Base-by-base conservation (phyloP, 2,888 invertebrate species). In the Conistra vaccinii region DNA sequence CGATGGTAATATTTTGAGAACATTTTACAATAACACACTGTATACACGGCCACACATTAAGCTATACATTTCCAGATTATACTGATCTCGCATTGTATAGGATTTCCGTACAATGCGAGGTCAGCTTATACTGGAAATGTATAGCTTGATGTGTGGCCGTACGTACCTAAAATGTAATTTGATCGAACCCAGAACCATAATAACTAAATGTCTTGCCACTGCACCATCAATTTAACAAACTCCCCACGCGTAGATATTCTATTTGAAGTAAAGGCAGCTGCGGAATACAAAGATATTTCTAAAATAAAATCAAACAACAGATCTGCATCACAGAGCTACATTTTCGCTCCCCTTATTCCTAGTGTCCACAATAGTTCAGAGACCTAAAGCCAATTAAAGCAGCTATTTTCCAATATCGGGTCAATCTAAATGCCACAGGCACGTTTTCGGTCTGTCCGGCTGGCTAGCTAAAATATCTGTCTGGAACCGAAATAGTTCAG, bases 351-450 rank as follows among this genome's bases (percentile, higher is more conserved):
- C 14, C 7, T 35, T 48, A 32, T 23, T 32, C 0, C 14, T 26
- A 60, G 12, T 53, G 9, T 9, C 17, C 14, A n/a, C 26, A 62
- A 62, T 68, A 68, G 55, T 32, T 42, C 10, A 23, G 42, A 78
- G 29, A 26, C 26, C 42, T 9, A 9, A 4, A n/a, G n/a, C 26
- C 58, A 45, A 78, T 66, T 51, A 42, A 61, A 23, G 35, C 10
- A 35, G 10, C 23, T 58, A 71, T 42, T 72, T 39, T 12, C 23
- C 42, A 17, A 55, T 70, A 48, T 61, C 10, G 82, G 60, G 66
- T 68, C 76, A 78, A 26, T 23, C 57, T 60, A 63, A 84, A 84
- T 75, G 57, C 26, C 83, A 68, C 58, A 53, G n/a, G 1, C 48
- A 58, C 58, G 73, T 76, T 73, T 73, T 39, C 23, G 35, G 2